A percentile compares a stretch with the other conserved stretches of the same genome.
Evolutionary conservation across 2,113 vertebrate genomes (phyloP).

Genomic region (Heterochromis multidens): DNA sequence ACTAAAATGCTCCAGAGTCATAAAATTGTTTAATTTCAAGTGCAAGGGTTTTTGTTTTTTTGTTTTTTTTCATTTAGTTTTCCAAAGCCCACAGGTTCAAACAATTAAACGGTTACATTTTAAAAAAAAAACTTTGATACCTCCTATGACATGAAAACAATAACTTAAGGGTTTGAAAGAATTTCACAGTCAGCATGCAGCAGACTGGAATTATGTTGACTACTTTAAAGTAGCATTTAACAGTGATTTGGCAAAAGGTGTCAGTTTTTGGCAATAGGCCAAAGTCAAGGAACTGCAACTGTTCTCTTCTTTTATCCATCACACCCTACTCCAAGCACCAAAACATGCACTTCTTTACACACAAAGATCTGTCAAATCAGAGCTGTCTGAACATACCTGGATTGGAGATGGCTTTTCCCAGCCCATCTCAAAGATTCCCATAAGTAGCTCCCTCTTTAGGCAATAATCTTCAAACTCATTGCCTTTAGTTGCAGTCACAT

Average conservation of each 20-base stretch:
- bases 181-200: too few species aligned
- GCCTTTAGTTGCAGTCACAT: slow-evolving; percentile 99
- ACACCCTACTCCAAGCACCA: rapidly evolving
- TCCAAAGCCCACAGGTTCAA: neutral
- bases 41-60: neutral
- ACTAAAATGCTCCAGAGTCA: neutral
- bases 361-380: neutral
- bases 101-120: neutral
- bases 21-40: neutral
- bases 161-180: too few species aligned
- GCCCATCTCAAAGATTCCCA: slow-evolving; percentile 99
- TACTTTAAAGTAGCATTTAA: neutral
- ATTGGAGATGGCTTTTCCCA: slow-evolving; percentile 99
- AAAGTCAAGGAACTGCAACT: neutral
- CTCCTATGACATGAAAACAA: too few species aligned
- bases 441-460: slow-evolving; percentile 97
- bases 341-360: neutral
- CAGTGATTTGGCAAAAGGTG: neutral
- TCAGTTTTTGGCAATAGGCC: neutral
- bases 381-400: slow-evolving; percentile 78
- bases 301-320: neutral
- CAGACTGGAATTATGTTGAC: neutral
- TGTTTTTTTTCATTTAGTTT: neutral
- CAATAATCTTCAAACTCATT: slow-evolving; percentile 99
- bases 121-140: too few species aligned